Conservation (phyloP, 2,797 vertebrate species). For the Macropus fuliginosus region DNA sequence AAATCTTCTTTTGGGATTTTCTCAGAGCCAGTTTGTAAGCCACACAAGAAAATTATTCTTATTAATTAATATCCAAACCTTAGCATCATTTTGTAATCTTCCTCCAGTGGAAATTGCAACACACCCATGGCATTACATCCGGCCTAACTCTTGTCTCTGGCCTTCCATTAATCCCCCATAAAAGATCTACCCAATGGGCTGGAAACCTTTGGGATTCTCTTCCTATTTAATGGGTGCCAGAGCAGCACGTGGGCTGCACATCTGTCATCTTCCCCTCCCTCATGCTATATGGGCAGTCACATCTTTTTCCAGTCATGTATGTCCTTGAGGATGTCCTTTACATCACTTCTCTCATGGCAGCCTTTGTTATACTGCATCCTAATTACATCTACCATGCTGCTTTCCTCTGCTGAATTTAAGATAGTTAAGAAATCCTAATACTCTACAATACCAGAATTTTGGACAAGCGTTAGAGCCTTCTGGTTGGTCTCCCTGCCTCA, state of each 20-base stretch:
- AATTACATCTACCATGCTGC: not conserved
- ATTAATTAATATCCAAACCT: constrained; percentile 8
- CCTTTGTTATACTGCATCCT: not conserved
- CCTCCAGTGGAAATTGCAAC: not conserved
- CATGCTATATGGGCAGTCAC: not conserved
- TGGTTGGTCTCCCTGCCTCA: not conserved
- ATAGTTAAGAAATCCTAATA: not conserved
- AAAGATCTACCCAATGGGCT: not conserved
- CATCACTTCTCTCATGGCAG: not conserved
- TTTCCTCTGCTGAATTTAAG: not conserved
- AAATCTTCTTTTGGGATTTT: constrained; percentile 69
- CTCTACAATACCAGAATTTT: not conserved
- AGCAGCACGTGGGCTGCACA: not conserved
- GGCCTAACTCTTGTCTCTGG: not conserved
- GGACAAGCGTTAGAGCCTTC: not conserved
- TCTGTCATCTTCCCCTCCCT: not conserved
- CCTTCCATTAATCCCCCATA: not conserved
- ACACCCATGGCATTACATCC: not conserved
- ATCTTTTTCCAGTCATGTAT: not conserved
- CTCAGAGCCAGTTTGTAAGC: constrained; percentile 48
- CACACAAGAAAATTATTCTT: constrained; percentile 42
- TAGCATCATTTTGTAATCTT: not conserved
- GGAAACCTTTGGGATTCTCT: not conserved
- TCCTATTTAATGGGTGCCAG: not conserved
- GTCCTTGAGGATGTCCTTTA: not conserved